Evolutionary conservation across 1,140 invertebrate species (phyloP), one percentile per base, ranked within the genome.

Genomic region (Chelonus insularis): DNA sequence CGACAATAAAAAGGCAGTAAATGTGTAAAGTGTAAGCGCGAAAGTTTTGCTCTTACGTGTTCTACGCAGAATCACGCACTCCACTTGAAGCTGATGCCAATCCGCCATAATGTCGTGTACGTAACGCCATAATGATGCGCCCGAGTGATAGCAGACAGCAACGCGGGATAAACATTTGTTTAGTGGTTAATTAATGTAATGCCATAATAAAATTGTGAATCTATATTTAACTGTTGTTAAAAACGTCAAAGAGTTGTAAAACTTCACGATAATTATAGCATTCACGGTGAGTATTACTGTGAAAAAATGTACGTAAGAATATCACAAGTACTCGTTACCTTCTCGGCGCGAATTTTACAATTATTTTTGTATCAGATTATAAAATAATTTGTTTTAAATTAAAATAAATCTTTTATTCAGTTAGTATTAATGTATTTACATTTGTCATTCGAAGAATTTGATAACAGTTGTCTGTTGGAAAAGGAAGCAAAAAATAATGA

Each of bases 151-250:
- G 23, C 45, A 52, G 12, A 52, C 50, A 52, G 50, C n/a, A 52
- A 52, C 50, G 50, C 50, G 50, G 50, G 50, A 52, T 52, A 52
- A 52, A 52, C 50, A 52, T 52, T 52, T 34, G 25, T 52, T 34
- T n/a, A 52, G 50, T 52, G 20, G n/a, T 23, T 25, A 23, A 18
- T 45, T 3, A n/a, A 32, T 25, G 34, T 52, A 14, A 14, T 11
- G 11, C 9, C 5, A 32, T 50, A 14, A 4, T 25, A 23, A 20
- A 29, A 12, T 5, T 50, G 47, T 7, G 7, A 29, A 29, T 29
- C 25, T 29, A 29, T 7, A 4, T 29, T 29, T 29, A 29, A 29
- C 7, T 29, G 25, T 29, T 29, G 25, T 29, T 4, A 29, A n/a
- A n/a, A n/a, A n/a, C n/a, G n/a, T n/a, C n/a, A n/a, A n/a, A n/a